Conservation (phyloP, 1,140 invertebrate species). For the Drosophila yakuba region DNA sequence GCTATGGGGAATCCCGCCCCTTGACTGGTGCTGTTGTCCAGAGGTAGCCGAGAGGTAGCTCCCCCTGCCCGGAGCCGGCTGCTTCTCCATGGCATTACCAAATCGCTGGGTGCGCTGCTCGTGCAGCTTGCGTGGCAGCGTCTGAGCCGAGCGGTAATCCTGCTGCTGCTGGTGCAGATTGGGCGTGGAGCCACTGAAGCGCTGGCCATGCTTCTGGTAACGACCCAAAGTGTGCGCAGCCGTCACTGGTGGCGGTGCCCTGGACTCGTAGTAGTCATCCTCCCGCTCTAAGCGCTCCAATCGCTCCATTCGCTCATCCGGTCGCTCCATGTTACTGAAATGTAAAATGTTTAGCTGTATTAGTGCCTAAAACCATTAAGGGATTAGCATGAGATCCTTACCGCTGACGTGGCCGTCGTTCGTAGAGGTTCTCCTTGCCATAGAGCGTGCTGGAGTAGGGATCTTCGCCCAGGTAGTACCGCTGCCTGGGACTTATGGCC, state of each 20-base stretch:
- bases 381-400: slow-evolving; percentile 4
- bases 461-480: slow-evolving; percentile 93
- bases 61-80: slow-evolving; percentile 32
- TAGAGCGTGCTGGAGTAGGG: slow-evolving; percentile 92
- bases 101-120: slow-evolving; percentile 82
- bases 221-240: slow-evolving; percentile 88
- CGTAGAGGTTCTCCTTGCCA: slow-evolving; percentile 91
- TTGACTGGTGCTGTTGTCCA: slow-evolving; percentile 44
- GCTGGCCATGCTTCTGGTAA: slow-evolving; percentile 90
- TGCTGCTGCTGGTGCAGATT: slow-evolving; percentile 84
- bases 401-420: slow-evolving; percentile 79
- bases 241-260: slow-evolving; percentile 29
- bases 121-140: slow-evolving; percentile 89
- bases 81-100: slow-evolving; percentile 15
- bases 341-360: background rate
- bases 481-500: slow-evolving; percentile 87
- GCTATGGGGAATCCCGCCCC: slow-evolving; percentile 1
- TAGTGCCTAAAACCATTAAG: background rate
- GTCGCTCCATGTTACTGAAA: slow-evolving; percentile 9
- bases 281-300: slow-evolving; percentile 33
- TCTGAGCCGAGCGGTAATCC: slow-evolving; percentile 90
- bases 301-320: slow-evolving; percentile 24
- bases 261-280: slow-evolving; percentile 64
- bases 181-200: slow-evolving; percentile 85
- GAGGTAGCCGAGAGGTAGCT: slow-evolving; percentile 85